phyloP scores from a whole-genome alignment of 2,113 vertebrate genomes.

The Saccopteryx leptura region DNA sequence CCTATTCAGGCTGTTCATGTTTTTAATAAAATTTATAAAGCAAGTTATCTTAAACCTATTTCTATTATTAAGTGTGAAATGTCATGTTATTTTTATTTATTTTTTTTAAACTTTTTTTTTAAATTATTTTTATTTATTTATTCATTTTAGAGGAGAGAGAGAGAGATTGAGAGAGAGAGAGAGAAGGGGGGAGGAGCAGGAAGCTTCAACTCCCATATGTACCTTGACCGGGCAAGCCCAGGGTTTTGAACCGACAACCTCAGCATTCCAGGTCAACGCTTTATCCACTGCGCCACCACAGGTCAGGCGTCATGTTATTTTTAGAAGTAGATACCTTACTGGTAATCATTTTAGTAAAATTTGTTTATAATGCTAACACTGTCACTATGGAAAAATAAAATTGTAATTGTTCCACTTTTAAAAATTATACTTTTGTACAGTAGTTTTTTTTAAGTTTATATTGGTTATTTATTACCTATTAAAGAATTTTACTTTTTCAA shows the following conservation, averaged over 20 bases:
- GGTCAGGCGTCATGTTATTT: slow-evolving; percentile 13
- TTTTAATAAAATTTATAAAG: slow-evolving; percentile 55
- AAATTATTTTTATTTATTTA: no score
- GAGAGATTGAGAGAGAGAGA: no score
- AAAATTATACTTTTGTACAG: not conserved
- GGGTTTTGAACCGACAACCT: no score
- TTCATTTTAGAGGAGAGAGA: no score
- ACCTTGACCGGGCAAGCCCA: no score
- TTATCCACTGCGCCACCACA: no score
- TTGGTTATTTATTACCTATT: slow-evolving; percentile 21
- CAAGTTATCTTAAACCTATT: slow-evolving; percentile 46
- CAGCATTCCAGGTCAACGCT: no score
- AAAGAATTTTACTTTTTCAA: slow-evolving; percentile 44
- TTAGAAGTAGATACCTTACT: slow-evolving; percentile 21
- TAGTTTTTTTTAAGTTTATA: not conserved
- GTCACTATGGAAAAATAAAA: slow-evolving; percentile 37
- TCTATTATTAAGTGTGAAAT: slow-evolving; percentile 40
- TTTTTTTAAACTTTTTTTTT: no score
- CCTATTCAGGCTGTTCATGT: not conserved
- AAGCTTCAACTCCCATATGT: no score
- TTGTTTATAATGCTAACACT: not conserved
- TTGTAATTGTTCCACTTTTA: slow-evolving; percentile 3
- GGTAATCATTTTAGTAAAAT: slow-evolving; percentile 26
- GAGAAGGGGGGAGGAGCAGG: no score
- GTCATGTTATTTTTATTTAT: slow-evolving; percentile 10